A percentile compares a stretch with the other conserved stretches of the same genome.
These are phyloP conservation scores for Cantharis rustica DNA, from an alignment of 2,888 invertebrate genomes.

Conservation along the genomic window DNA sequence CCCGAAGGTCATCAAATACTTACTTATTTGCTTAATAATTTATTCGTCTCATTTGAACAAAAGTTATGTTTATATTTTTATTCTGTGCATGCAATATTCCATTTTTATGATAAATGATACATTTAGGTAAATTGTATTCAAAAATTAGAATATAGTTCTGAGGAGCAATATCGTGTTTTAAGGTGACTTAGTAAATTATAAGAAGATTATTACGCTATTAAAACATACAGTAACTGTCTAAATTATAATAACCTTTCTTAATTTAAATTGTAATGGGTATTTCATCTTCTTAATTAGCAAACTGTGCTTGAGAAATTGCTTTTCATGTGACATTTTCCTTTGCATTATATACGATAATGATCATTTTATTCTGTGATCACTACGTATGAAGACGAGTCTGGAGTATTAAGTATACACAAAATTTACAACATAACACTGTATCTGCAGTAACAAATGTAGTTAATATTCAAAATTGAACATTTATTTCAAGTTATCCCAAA, in stretches of 20 bases:
- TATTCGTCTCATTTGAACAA: no score
- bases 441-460: not conserved
- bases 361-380: not conserved
- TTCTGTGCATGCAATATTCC: not conserved
- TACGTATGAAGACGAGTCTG: not conserved
- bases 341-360: not conserved
- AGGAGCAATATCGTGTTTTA: not conserved
- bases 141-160: not conserved
- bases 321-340: not conserved
- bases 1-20: no score
- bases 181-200: not conserved
- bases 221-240: not conserved
- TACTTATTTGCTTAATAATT: no score
- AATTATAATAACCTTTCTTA: not conserved
- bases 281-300: constrained; percentile 1
- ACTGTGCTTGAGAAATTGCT: not conserved
- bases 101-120: not conserved
- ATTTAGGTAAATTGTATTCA: not conserved
- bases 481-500: not conserved
- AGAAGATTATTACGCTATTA: not conserved
- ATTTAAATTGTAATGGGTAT: not conserved
- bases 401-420: not conserved
- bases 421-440: not conserved
- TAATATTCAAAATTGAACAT: not conserved
- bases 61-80: not conserved